phyloP scores from a whole-genome alignment of 2,113 vertebrate genomes.

The Pangasianodon hypophthalmus region DNA sequence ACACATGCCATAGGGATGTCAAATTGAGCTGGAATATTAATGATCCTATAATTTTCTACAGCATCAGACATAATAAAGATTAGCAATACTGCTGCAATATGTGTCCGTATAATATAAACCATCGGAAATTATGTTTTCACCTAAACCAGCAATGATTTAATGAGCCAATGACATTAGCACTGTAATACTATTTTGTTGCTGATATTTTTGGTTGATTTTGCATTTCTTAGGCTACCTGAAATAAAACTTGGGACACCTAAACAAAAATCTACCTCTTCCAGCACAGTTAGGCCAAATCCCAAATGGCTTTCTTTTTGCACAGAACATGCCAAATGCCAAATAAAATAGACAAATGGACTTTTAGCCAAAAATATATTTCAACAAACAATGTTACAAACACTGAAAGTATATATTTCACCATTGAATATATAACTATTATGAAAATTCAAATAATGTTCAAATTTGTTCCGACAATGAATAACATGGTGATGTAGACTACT shows the following conservation, averaged over 20 bases:
- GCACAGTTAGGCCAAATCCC: background rate
- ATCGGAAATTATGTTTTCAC: background rate
- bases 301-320: background rate
- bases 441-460: background rate
- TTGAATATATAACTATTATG: background rate
- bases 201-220: background rate
- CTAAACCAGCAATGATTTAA: background rate
- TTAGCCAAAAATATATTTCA: background rate
- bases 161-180: background rate
- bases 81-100: background rate
- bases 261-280: background rate
- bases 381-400: background rate
- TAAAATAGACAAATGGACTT: background rate
- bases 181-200: background rate
- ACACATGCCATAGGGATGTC: background rate
- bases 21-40: background rate
- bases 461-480: background rate
- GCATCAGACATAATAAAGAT: background rate
- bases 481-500: background rate
- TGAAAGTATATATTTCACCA: background rate
- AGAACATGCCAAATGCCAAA: background rate
- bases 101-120: background rate
- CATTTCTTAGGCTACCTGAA: background rate
- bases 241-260: background rate
- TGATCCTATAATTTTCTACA: background rate